phyloP scores from a whole-genome alignment of 2,797 vertebrate genomes.

The Garrulus glandarius region DNA sequence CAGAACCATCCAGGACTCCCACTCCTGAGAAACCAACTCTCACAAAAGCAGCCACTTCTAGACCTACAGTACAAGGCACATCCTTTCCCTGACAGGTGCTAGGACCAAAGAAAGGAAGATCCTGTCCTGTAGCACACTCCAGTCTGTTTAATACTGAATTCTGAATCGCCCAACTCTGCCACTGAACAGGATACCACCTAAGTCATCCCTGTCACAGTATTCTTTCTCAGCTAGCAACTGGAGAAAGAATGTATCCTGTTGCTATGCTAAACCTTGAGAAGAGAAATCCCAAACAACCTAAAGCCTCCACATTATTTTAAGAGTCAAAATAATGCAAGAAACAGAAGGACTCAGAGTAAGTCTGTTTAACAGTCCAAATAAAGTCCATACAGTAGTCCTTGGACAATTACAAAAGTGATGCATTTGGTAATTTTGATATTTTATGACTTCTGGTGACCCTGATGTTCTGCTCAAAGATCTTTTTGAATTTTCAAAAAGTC shows the following conservation, averaged over 20 bases:
- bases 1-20: not conserved
- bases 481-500: not conserved
- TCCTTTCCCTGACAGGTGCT: not conserved
- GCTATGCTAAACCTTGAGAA: not conserved
- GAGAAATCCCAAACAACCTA: not conserved
- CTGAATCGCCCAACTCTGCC: not conserved
- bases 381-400: not conserved
- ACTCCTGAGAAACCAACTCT: not conserved
- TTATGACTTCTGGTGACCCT: not conserved
- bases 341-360: not conserved
- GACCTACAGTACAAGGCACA: not conserved
- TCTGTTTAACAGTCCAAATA: not conserved
- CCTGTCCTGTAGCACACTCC: not conserved
- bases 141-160: no score
- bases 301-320: not conserved
- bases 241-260: not conserved
- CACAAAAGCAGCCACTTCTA: not conserved
- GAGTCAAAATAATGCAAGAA: not conserved
- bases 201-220: fast-evolving
- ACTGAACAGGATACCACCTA: not conserved
- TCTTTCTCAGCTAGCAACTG: not conserved
- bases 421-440: not conserved
- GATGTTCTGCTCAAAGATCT: not conserved
- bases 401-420: not conserved
- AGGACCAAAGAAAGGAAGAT: not conserved